Evolutionary conservation across 2,113 vertebrate genomes (phyloP), one percentile per base, ranked within the genome.

Genomic region (Sitta europaea): DNA sequence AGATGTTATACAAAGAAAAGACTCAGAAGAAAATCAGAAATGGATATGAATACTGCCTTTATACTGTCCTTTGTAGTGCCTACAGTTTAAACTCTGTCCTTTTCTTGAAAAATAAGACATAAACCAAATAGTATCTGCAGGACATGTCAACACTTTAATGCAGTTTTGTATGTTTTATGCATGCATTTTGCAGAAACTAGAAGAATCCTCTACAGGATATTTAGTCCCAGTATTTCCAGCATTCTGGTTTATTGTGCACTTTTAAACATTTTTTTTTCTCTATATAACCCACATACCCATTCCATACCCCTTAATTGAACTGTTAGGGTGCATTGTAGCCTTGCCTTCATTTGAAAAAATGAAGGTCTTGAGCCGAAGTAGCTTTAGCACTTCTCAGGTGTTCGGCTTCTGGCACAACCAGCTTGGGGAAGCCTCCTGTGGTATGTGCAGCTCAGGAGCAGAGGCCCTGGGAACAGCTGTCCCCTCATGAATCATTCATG

Each of bases 401-500:
- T 67, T 88, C 17, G 11, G 19, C 29, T 82, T 86, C 63, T 90
- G 2, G 1, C 27, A 53, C 43, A 94, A 27, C 38, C 86, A 92
- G 67, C 50, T 36, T 25, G 29, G 28, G 57, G 59, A 72, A 68
- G 35, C 54, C 85, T 93, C 51, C n/a, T 55, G 43, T 74, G 76
- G 22, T 92, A 78, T 45, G 76, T 50, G 50, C 31, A 82, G 50
- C 77, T 89, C 48, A 29, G 79, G 88, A 94, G 24, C 35, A 0
- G 5, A 79, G 51, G 57, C 80, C 86, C 65, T 78, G 81, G 77
- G 77, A 92, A 66, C 86, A 91, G 89, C 94, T 97, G 94, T 86
- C 91, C 77, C 66, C 48, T 96, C 70, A 92, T 96, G 89, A 92
- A 96, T 96, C 89, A 95, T 95, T 96, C 83, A 95, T 78, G 40